Percentiles rank a stretch among this genome's conserved stretches.
These are phyloP conservation scores for Chloroclystis v-ata DNA, from an alignment of 2,888 invertebrate species.

Conservation along the genomic window DNA sequence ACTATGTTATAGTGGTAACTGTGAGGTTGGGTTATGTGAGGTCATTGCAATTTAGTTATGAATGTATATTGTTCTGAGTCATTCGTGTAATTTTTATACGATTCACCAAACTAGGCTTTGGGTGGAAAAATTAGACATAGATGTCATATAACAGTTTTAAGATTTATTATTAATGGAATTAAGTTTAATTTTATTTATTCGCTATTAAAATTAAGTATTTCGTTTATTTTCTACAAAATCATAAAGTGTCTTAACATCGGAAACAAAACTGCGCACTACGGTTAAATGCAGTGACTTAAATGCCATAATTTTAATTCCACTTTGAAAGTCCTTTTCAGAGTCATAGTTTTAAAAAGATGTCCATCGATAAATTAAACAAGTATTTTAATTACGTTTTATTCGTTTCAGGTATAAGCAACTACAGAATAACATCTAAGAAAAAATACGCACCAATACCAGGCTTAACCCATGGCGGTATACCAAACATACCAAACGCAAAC, in stretches of 20 bases:
- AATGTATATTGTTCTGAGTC: conserved; percentile 8
- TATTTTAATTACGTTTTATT: conserved; percentile 24
- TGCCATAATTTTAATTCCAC: too few species aligned
- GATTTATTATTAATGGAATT: too few species aligned
- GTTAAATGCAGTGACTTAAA: too few species aligned
- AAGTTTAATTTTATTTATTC: too few species aligned
- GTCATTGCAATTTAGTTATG: conserved; percentile 3
- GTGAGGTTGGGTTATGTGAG: conserved; percentile 1
- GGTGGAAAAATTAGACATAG: too few species aligned
- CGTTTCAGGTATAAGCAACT: conserved; percentile 75
- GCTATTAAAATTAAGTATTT: too few species aligned
- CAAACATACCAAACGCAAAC: not conserved
- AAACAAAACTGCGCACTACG: too few species aligned
- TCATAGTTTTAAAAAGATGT: not conserved
- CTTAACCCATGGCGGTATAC: conserved; percentile 68
- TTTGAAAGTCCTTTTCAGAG: too few species aligned
- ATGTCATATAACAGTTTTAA: too few species aligned
- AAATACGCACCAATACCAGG: conserved; percentile 90
- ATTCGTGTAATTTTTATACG: not conserved
- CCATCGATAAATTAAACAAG: not conserved
- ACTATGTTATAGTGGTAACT: not conserved
- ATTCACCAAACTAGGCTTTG: too few species aligned
- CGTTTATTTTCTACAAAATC: too few species aligned
- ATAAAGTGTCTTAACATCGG: too few species aligned
- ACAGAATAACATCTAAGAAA: conserved; percentile 82